These are phyloP conservation scores for Takifugu ocellatus DNA, from an alignment of 2,797 vertebrate species.

Conservation along the genomic window DNA sequence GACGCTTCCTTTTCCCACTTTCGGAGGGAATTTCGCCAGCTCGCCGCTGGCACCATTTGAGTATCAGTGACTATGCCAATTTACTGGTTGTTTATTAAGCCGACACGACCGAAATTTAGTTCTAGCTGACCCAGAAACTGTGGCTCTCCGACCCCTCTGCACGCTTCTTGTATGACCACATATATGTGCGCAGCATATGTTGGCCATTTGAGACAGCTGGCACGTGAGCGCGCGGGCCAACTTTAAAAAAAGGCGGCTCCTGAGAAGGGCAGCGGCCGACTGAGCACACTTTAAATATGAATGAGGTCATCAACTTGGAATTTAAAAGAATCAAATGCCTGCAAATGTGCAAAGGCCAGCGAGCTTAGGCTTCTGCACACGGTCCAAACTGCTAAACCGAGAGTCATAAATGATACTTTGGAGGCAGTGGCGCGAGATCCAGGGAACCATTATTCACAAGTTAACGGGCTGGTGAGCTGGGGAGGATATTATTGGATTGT, in stretches of 20 bases:
- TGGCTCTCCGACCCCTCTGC: slow-evolving; percentile 1
- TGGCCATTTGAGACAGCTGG: slow-evolving; percentile 11
- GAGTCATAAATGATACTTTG: slow-evolving; percentile 13
- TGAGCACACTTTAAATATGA: slow-evolving; percentile 3
- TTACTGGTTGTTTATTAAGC: background rate
- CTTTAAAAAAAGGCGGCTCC: background rate
- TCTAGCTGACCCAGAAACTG: background rate
- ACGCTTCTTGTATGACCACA: slow-evolving; percentile 15
- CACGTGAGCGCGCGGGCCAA: slow-evolving; percentile 2
- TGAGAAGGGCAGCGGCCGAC: slow-evolving; percentile 4
- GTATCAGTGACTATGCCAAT: background rate
- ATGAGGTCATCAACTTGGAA: slow-evolving; percentile 26
- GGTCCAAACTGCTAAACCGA: slow-evolving; percentile 29
- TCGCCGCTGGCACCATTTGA: background rate
- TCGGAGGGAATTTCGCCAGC: background rate
- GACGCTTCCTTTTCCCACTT: too few species aligned
- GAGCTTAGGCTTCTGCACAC: slow-evolving; percentile 41
- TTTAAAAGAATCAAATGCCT: slow-evolving; percentile 14
- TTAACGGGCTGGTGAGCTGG: slow-evolving; percentile 3
- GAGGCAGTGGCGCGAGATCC: slow-evolving; percentile 2
- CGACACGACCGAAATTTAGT: slow-evolving; percentile 8
- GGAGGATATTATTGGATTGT: background rate
- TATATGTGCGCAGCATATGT: background rate
- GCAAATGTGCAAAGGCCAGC: slow-evolving; percentile 21
- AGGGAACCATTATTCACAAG: slow-evolving; percentile 17